Evolutionary conservation across 2,888 invertebrate genomes (phyloP).

Genomic region (Buathra laborator): DNA sequence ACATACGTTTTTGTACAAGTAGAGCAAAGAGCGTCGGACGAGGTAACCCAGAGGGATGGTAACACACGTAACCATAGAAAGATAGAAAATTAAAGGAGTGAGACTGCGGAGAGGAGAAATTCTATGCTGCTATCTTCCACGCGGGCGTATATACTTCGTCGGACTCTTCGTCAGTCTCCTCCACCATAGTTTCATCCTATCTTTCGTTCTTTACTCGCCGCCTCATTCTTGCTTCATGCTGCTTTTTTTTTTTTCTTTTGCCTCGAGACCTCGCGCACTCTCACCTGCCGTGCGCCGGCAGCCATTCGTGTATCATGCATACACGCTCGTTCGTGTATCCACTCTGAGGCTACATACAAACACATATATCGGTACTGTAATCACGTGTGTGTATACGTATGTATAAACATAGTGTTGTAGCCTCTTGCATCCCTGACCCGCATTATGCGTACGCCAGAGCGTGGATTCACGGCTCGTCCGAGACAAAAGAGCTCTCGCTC

Average conservation of each 20-base stretch:
- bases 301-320: conserved; percentile 34
- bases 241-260: background rate
- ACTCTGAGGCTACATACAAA: conserved; percentile 19
- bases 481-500: conserved; percentile 80
- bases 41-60: background rate
- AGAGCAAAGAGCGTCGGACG: conserved; percentile 19
- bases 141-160: background rate
- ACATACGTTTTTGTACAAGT: conserved; percentile 42
- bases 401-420: conserved; percentile 21
- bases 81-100: conserved; percentile 46
- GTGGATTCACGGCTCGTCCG: conserved; percentile 79
- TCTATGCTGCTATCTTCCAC: conserved; percentile 10
- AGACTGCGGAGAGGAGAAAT: conserved; percentile 12
- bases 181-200: background rate
- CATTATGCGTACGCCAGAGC: conserved; percentile 71
- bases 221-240: background rate
- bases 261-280: background rate
- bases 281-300: conserved; percentile 4
- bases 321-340: conserved; percentile 4
- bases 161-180: conserved; percentile 18
- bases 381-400: conserved; percentile 35
- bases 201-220: conserved; percentile 7
- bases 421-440: conserved; percentile 69
- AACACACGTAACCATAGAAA: conserved; percentile 26
- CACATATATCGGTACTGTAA: conserved; percentile 27